Conservation (phyloP, 2,113 vertebrate genomes). For the Platysteira castanea region DNA sequence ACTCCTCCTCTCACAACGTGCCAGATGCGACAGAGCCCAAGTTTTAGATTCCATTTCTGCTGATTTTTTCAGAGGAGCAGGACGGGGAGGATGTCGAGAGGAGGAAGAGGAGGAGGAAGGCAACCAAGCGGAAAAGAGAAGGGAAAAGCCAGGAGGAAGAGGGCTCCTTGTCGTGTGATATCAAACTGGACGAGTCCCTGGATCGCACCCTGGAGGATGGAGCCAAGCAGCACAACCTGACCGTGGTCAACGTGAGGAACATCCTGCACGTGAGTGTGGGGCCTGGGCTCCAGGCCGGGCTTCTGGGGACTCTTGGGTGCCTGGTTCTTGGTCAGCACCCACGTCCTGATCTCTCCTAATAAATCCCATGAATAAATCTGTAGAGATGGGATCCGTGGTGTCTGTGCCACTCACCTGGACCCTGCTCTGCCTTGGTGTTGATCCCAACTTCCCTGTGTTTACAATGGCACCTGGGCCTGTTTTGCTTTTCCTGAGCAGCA, state of each 20-base stretch:
- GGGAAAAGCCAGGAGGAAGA: constrained; percentile 15
- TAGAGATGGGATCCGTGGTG: not conserved
- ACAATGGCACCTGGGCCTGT: not conserved
- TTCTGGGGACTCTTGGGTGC: not conserved
- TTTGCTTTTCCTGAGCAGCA: not conserved
- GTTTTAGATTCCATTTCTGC: not conserved
- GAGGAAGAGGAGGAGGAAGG: constrained; percentile 67
- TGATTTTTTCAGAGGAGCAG: constrained; percentile 67
- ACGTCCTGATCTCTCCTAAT: rapidly evolving
- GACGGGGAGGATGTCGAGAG: constrained; percentile 67
- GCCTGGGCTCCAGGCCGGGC: not conserved
- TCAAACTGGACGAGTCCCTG: constrained; percentile 83
- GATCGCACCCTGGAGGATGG: constrained; percentile 87
- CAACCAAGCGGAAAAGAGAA: constrained; percentile 68
- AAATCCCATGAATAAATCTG: rapidly evolving
- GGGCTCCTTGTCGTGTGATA: constrained; percentile 61
- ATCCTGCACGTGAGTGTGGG: constrained; percentile 88
- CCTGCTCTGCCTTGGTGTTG: not conserved
- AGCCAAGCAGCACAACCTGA: constrained; percentile 90
- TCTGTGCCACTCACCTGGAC: rapidly evolving
- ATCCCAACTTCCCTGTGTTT: not conserved
- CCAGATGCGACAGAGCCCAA: not conserved
- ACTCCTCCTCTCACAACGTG: too few relatives aligned
- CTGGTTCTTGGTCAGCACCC: not conserved
- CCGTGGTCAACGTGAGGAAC: constrained; percentile 84